Percentiles rank a stretch among this genome's conserved stretches.
These are phyloP conservation scores for Barypeithes pellucidus DNA, from an alignment of 2,888 invertebrate genomes.

Conservation along the genomic window DNA sequence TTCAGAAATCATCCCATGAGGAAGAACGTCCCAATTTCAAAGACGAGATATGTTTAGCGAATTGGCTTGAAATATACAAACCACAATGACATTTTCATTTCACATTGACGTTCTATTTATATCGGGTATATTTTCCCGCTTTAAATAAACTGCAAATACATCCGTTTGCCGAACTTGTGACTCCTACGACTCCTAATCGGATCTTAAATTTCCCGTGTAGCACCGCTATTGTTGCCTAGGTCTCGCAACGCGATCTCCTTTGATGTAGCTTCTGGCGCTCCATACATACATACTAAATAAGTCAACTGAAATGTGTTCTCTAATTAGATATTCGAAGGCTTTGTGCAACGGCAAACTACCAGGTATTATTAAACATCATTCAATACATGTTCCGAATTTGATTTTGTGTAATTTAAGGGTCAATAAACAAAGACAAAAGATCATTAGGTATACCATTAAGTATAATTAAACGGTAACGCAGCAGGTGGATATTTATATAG, in stretches of 20 bases:
- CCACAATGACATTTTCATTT: too few relatives aligned
- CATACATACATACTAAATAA: slow-evolving; percentile 10
- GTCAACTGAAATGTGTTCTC: slow-evolving; percentile 14
- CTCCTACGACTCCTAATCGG: not conserved
- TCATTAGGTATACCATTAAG: slow-evolving; percentile 2
- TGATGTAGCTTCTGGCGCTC: slow-evolving; percentile 5
- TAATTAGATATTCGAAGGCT: slow-evolving; percentile 19
- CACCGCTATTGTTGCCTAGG: not conserved
- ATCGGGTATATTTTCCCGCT: too few relatives aligned
- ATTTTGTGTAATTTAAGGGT: slow-evolving; percentile 13
- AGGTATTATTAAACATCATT: slow-evolving; percentile 24
- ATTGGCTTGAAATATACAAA: too few relatives aligned
- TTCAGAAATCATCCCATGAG: too few relatives aligned
- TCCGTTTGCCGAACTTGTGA: slow-evolving; percentile 6
- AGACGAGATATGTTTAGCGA: too few relatives aligned
- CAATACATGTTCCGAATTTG: slow-evolving; percentile 17
- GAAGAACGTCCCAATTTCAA: too few relatives aligned
- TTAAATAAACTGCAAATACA: not conserved
- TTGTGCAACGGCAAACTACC: slow-evolving; percentile 17
- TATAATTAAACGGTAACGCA: slow-evolving; percentile 2
- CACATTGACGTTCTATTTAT: too few relatives aligned
- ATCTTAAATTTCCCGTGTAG: slow-evolving; percentile 8
- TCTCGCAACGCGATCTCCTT: slow-evolving; percentile 15
- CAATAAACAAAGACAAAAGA: slow-evolving; percentile 7
- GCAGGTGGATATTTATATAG: not conserved